Evolutionary conservation across 2,797 vertebrate species (phyloP).

Genomic region (Nannoperca obscura): DNA sequence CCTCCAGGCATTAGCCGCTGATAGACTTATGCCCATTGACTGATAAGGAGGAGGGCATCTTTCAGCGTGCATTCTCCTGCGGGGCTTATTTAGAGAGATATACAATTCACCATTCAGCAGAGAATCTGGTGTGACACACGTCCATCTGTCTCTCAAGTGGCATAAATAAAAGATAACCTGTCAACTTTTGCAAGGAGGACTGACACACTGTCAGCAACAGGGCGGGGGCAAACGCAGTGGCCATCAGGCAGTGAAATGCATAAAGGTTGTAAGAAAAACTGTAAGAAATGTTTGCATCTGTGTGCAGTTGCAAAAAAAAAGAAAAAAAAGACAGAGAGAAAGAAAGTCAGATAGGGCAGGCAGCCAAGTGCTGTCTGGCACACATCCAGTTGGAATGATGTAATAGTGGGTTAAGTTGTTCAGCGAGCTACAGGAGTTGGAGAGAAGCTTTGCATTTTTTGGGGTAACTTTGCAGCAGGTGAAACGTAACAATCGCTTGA

Average conservation of each 20-base stretch:
- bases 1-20: conserved; percentile 77
- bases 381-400: conserved; percentile 79
- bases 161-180: conserved; percentile 75
- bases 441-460: conserved; percentile 51
- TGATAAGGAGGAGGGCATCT: conserved; percentile 83
- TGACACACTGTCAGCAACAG: conserved; percentile 56
- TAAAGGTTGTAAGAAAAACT: conserved; percentile 21
- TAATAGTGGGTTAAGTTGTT: conserved; percentile 81
- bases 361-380: conserved; percentile 72
- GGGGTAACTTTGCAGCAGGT: conserved; percentile 75
- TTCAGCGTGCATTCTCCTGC: conserved; percentile 80
- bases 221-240: conserved; percentile 27
- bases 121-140: conserved; percentile 64
- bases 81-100: conserved; percentile 76
- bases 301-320: conserved; percentile 19
- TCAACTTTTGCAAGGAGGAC: conserved; percentile 43
- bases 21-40: conserved; percentile 82
- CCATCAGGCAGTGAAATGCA: conserved; percentile 26
- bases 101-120: conserved; percentile 74
- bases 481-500: conserved; percentile 77
- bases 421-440: conserved; percentile 72
- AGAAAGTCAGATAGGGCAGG: conserved; percentile 59
- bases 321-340: conserved; percentile 36
- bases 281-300: conserved; percentile 39
- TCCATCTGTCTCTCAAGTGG: conserved; percentile 66